These are phyloP conservation scores for Aplochiton taeniatus DNA, from an alignment of 2,797 vertebrate species.

Conservation along the genomic window DNA sequence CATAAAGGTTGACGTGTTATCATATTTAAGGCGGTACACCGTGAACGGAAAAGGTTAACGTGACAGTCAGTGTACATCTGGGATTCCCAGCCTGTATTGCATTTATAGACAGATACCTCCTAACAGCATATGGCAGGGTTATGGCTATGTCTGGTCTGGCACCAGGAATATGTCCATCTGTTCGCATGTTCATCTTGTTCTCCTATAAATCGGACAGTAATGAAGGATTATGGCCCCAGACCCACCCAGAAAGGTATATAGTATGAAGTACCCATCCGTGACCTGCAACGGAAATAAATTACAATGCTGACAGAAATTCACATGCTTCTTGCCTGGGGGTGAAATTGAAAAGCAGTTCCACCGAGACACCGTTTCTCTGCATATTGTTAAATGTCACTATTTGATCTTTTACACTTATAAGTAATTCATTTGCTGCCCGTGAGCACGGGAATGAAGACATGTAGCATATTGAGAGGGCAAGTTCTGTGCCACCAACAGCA, in stretches of 20 bases:
- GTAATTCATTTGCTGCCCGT: conserved; percentile 27
- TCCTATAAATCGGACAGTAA: conserved; percentile 17
- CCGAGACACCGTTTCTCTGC: conserved; percentile 56
- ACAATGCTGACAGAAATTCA: conserved; percentile 54
- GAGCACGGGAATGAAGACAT: conserved; percentile 11
- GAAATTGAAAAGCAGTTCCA: conserved; percentile 41
- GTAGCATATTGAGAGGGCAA: conserved; percentile 15
- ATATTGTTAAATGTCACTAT: conserved; percentile 66
- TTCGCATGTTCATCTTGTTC: no score
- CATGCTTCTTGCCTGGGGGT: conserved; percentile 57
- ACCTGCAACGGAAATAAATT: conserved; percentile 64
- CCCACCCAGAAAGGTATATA: conserved; percentile 41
- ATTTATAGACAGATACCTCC: background rate
- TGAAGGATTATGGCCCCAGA: conserved; percentile 21
- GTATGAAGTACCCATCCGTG: conserved; percentile 45
- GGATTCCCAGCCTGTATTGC: conserved; percentile 38
- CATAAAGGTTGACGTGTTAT: conserved; percentile 38
- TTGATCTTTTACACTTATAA: conserved; percentile 67
- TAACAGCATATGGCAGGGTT: conserved; percentile 13
- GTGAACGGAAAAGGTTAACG: conserved; percentile 59
- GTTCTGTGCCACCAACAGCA: conserved; percentile 21
- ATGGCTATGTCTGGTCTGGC: conserved; percentile 13
- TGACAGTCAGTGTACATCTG: conserved; percentile 21
- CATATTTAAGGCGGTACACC: background rate
- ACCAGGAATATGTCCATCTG: no score